phyloP scores from a whole-genome alignment of 2,113 vertebrate genomes.

The Clupea harengus region DNA sequence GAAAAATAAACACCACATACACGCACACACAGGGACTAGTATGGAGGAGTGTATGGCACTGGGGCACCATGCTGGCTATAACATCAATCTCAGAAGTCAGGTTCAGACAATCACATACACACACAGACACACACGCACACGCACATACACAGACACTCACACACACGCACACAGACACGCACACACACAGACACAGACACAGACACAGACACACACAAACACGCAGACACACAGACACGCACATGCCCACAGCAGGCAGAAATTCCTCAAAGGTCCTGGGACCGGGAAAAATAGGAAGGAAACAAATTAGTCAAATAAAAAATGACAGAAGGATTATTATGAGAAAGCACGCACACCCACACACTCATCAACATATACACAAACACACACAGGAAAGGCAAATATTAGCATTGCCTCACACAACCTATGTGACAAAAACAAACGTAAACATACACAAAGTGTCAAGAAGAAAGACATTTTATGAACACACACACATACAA shows the following conservation, averaged over 20 bases:
- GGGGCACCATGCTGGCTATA: too few species aligned
- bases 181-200: not conserved
- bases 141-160: too few species aligned
- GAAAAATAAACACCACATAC: too few species aligned
- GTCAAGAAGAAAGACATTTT: too few species aligned
- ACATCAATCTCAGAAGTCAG: too few species aligned
- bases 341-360: not conserved
- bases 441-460: too few species aligned
- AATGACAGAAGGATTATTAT: not conserved
- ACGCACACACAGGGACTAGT: too few species aligned
- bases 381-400: not conserved
- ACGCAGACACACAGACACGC: not conserved
- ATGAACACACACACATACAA: too few species aligned
- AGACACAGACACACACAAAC: not conserved
- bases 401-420: too few species aligned
- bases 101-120: not conserved
- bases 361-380: not conserved
- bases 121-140: not conserved
- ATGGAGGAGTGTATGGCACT: too few species aligned
- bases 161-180: not conserved
- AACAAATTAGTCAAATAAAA: conserved; percentile 9
- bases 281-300: not conserved
- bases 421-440: too few species aligned
- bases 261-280: not conserved
- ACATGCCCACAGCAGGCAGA: not conserved